Evolutionary conservation across 2,113 vertebrate species (phyloP).

Genomic region (Bubo bubo): DNA sequence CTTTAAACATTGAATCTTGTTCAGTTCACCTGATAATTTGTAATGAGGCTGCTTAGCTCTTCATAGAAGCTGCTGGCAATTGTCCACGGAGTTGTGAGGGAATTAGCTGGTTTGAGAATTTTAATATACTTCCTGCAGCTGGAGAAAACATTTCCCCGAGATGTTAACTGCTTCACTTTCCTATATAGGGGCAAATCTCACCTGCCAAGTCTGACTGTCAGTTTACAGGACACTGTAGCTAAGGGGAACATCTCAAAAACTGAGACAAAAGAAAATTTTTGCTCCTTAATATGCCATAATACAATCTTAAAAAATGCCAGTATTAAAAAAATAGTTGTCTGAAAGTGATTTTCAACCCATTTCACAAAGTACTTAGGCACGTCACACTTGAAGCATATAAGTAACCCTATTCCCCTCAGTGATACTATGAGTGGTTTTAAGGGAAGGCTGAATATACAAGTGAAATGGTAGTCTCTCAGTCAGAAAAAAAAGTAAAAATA

Average conservation of each 20-base stretch:
- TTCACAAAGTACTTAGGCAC: not conserved
- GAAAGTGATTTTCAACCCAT: not conserved
- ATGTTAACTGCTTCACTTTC: not conserved
- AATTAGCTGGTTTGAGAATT: not conserved
- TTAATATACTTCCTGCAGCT: not conserved
- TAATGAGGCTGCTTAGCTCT: not conserved
- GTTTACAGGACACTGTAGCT: not conserved
- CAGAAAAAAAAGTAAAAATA: not conserved
- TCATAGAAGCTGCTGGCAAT: not conserved
- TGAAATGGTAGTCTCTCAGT: not conserved
- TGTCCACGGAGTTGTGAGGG: not conserved
- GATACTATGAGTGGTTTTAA: not conserved
- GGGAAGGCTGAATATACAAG: not conserved
- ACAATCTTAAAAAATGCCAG: not conserved
- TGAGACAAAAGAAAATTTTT: not conserved
- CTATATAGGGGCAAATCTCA: not conserved
- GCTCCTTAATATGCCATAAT: not conserved
- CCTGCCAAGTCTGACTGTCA: not conserved
- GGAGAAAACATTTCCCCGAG: not conserved
- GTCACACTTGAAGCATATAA: not conserved
- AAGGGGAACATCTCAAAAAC: not conserved
- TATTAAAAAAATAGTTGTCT: not conserved
- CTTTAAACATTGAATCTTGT: constrained; percentile 5
- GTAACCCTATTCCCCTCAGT: not conserved
- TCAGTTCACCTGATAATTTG: constrained; percentile 10